phyloP scores from a whole-genome alignment of 2,888 invertebrate genomes.

The Platycheirus albimanus region DNA sequence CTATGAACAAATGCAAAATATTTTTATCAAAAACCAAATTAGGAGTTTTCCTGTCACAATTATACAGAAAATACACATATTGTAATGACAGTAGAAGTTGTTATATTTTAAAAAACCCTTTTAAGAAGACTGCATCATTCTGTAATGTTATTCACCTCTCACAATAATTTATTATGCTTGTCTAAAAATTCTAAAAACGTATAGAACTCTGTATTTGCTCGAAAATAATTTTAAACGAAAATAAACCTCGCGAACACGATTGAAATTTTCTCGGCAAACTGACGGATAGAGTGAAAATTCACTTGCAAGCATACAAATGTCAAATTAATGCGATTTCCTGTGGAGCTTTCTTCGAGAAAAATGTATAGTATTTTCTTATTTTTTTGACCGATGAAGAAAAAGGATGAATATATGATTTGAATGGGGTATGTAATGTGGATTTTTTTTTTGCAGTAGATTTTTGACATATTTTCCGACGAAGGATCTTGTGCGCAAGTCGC shows the following conservation, averaged over 20 bases:
- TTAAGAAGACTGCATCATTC: slow-evolving; percentile 1
- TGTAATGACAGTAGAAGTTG: background rate
- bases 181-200: slow-evolving; percentile 1
- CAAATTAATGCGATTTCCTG: slow-evolving; percentile 42
- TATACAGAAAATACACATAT: slow-evolving; percentile 1
- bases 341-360: slow-evolving; percentile 43
- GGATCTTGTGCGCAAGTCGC: slow-evolving; percentile 61
- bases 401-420: slow-evolving; percentile 46
- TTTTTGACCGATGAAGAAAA: slow-evolving; percentile 23
- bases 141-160: slow-evolving; percentile 30
- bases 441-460: slow-evolving; percentile 7
- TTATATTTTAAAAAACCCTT: background rate
- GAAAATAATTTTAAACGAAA: slow-evolving; percentile 33
- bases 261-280: slow-evolving; percentile 65
- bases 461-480: slow-evolving; percentile 45
- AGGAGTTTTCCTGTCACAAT: slow-evolving; percentile 5
- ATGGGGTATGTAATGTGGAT: slow-evolving; percentile 18
- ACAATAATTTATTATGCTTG: slow-evolving; percentile 3
- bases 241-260: slow-evolving; percentile 51
- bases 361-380: slow-evolving; percentile 21
- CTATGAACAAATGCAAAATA: too few species aligned
- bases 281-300: slow-evolving; percentile 58
- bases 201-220: slow-evolving; percentile 2
- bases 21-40: too few species aligned
- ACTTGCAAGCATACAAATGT: slow-evolving; percentile 44